These are phyloP conservation scores for Netelia inedita DNA, from an alignment of 2,888 invertebrate species.

Conservation along the genomic window DNA sequence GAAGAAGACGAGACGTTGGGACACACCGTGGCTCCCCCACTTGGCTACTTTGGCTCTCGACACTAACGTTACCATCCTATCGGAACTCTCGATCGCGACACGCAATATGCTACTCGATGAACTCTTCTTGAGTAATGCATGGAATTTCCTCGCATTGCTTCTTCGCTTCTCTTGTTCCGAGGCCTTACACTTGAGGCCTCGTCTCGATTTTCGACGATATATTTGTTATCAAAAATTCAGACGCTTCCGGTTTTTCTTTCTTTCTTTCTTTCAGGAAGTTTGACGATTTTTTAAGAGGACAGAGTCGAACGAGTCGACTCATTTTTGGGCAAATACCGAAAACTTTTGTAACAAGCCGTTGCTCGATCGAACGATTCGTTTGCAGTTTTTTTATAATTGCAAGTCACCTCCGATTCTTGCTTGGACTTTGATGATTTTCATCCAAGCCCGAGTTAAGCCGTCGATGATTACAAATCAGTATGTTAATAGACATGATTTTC, in stretches of 20 bases:
- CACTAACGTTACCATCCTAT: conserved; percentile 50
- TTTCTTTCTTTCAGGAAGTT: background rate
- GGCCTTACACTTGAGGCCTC: no score
- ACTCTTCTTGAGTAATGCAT: conserved; percentile 12
- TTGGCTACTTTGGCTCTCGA: conserved; percentile 42
- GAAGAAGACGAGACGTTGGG: background rate
- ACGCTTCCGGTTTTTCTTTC: background rate
- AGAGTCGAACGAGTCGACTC: no score
- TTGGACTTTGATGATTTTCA: no score
- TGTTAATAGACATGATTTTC: no score
- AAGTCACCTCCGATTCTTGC: no score
- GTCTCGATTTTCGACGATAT: background rate
- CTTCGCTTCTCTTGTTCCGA: background rate
- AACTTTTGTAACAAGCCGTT: no score
- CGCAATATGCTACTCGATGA: conserved; percentile 29
- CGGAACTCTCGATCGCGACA: conserved; percentile 54
- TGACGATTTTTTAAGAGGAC: background rate
- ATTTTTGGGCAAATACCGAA: no score
- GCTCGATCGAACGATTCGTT: no score
- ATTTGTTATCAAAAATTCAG: background rate
- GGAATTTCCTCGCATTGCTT: background rate
- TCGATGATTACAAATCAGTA: no score
- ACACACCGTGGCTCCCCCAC: background rate
- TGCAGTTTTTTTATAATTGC: no score
- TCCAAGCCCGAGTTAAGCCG: no score